These are phyloP conservation scores for Drosophila paramelanica DNA, from an alignment of 2,888 invertebrate species.

Conservation along the genomic window DNA sequence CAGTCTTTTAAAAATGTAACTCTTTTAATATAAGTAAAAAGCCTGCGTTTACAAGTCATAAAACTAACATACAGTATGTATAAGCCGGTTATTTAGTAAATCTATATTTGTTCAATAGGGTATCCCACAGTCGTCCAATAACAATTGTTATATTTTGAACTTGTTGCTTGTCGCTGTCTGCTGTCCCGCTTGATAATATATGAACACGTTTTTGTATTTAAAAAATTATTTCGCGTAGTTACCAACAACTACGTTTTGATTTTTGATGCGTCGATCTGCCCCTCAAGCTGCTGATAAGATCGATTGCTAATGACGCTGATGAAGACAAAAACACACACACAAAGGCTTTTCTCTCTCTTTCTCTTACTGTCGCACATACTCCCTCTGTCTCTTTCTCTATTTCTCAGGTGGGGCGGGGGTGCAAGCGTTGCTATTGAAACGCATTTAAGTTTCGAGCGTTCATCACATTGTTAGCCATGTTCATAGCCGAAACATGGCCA, in stretches of 20 bases:
- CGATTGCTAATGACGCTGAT: slow-evolving; percentile 32
- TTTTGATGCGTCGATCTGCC: slow-evolving; percentile 52
- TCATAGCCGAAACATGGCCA: slow-evolving; percentile 20
- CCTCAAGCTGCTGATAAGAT: slow-evolving; percentile 49
- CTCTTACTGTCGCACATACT: background rate
- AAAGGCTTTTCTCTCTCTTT: slow-evolving; percentile 1
- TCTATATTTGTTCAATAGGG: background rate
- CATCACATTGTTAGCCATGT: slow-evolving; percentile 23
- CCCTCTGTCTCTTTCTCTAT: background rate
- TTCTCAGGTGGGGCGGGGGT: background rate
- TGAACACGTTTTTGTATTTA: slow-evolving; percentile 61
- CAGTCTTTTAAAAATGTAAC: no score
- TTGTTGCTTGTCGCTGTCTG: slow-evolving; percentile 19
- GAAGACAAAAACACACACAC: slow-evolving; percentile 18
- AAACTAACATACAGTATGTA: no score
- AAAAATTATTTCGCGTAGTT: slow-evolving; percentile 38
- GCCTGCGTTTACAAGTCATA: no score
- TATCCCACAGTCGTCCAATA: slow-evolving; percentile 11
- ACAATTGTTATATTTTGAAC: background rate
- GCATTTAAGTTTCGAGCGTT: slow-evolving; percentile 19
- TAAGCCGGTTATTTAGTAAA: no score
- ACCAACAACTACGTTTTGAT: no score
- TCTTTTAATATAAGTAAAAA: no score
- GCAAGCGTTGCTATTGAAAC: slow-evolving; percentile 20
- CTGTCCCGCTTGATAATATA: slow-evolving; percentile 61